Evolutionary conservation across 2,113 vertebrate genomes (phyloP), one percentile per base, ranked within the genome.

Genomic region (Junco hyemalis): DNA sequence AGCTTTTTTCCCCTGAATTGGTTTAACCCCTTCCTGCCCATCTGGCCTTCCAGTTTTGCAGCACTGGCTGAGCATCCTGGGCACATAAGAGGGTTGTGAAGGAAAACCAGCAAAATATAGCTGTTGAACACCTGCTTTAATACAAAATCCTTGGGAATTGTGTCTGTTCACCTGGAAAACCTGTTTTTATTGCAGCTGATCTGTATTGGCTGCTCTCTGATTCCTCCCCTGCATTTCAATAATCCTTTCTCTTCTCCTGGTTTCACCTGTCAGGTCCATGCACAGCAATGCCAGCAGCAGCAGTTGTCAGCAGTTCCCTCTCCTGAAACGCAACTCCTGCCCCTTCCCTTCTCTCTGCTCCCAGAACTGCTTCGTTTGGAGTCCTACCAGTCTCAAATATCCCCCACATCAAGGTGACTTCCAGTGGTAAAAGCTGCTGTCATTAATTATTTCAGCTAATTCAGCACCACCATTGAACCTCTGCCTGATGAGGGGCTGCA

Each of bases 401-500:
- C 91, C 17, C 40, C 0, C 14, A 36, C 36, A n/a, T 0, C 53
- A 35, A 64, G 81, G 63, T 59, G 77, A 44, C 38, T 12, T 50
- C 44, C 31, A 21, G 2, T 7, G 4, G 0, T 14, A 60, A 29
- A 22, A 64, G 56, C 28, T 11, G 18, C 83, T 23, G 40, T 9
- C 3, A 5, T 24, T 9, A 45, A n/a, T n/a, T 28, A 20, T 54
- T 50, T 29, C 77, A 61, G 91, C 77, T 63, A 3, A 31, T 31
- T 78, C 81, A 69, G 89, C 31, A 3, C 51, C 42, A 15, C 8
- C 36, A 3, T 6, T 4, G 66, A 63, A 47, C 45, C 57, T 36
- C 76, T 38, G 5, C 5, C 25, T 15, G 56, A 2, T 3, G 28
- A 31, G 9, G 3, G 33, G 0, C 1, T 4, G 16, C 35, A 48